Conservation (phyloP, 2,797 vertebrate genomes). For the Pteropus rufus region DNA sequence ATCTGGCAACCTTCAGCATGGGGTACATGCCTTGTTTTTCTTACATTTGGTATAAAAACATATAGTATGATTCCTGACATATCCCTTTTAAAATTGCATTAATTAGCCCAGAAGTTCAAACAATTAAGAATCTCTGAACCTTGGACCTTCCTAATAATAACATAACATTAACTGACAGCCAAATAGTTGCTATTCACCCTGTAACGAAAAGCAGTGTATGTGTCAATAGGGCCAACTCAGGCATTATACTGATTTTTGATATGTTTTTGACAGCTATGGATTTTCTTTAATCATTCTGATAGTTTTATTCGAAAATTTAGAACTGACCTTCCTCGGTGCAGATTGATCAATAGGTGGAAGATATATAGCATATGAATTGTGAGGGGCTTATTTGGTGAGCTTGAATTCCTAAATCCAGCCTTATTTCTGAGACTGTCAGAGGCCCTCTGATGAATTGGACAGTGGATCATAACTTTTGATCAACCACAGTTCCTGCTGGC, state of each 20-base stretch:
- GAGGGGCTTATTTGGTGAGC: not conserved
- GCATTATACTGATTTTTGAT: not conserved
- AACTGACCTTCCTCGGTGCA: not conserved
- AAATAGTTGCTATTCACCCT: slow-evolving; percentile 21
- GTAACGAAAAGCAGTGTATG: not conserved
- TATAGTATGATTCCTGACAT: slow-evolving; percentile 5
- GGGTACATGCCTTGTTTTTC: not conserved
- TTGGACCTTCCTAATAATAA: slow-evolving; percentile 41
- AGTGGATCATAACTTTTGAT: not conserved
- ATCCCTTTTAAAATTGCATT: slow-evolving; percentile 50
- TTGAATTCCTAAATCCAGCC: not conserved
- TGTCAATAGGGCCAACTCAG: not conserved
- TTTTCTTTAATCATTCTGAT: slow-evolving; percentile 32
- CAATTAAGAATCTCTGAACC: slow-evolving; percentile 51
- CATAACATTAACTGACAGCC: slow-evolving; percentile 30
- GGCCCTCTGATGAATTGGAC: not conserved
- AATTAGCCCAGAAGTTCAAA: slow-evolving; percentile 52
- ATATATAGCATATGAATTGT: not conserved
- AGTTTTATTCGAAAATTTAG: slow-evolving; percentile 37
- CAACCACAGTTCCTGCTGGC: not conserved
- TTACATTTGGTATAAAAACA: slow-evolving; percentile 55
- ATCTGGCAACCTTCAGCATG: not conserved
- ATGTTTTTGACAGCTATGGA: not conserved
- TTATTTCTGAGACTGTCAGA: not conserved
- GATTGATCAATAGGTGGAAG: not conserved